Conservation (phyloP, 2,888 invertebrate species). For the Andrena bucephala region DNA sequence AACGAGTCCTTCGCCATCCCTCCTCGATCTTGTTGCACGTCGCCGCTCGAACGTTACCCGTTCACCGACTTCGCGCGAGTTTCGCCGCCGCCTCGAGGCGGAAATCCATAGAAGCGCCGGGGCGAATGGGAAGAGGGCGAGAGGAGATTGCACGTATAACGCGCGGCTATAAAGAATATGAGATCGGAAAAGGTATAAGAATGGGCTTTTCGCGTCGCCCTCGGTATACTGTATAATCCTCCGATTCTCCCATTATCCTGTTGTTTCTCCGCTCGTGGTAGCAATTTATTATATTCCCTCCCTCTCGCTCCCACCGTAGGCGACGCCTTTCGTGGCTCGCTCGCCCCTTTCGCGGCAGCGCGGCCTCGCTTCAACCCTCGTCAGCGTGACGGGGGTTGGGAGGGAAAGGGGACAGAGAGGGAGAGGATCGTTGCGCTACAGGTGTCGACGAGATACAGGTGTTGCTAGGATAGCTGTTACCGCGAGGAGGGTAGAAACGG, state of each 20-base stretch:
- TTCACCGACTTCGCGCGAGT: constrained; percentile 6
- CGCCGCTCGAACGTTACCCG: background rate
- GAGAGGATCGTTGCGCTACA: constrained; percentile 76
- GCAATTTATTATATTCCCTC: constrained; percentile 79
- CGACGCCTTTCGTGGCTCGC: constrained; percentile 23
- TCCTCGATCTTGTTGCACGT: background rate
- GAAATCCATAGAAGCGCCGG: constrained; percentile 8
- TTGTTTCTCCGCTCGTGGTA: constrained; percentile 80
- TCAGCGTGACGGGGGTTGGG: constrained; percentile 39
- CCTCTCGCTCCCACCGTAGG: constrained; percentile 15
- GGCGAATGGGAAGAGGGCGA: background rate
- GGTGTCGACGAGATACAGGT: constrained; percentile 84
- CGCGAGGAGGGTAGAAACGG: constrained; percentile 56
- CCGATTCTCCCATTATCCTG: constrained; percentile 82
- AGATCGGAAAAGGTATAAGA: constrained; percentile 73
- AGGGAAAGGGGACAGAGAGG: constrained; percentile 16
- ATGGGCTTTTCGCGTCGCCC: constrained; percentile 68
- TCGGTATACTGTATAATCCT: constrained; percentile 76
- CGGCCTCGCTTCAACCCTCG: constrained; percentile 35
- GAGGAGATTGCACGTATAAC: constrained; percentile 59
- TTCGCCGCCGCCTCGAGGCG: background rate
- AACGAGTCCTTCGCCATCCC: background rate
- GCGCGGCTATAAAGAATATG: constrained; percentile 66
- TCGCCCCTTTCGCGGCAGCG: constrained; percentile 27
- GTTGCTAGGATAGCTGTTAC: constrained; percentile 72